Evolutionary conservation across 2,888 invertebrate genomes (phyloP), one percentile per base, ranked within the genome.

Genomic region (Perizoma flavofasciatum): DNA sequence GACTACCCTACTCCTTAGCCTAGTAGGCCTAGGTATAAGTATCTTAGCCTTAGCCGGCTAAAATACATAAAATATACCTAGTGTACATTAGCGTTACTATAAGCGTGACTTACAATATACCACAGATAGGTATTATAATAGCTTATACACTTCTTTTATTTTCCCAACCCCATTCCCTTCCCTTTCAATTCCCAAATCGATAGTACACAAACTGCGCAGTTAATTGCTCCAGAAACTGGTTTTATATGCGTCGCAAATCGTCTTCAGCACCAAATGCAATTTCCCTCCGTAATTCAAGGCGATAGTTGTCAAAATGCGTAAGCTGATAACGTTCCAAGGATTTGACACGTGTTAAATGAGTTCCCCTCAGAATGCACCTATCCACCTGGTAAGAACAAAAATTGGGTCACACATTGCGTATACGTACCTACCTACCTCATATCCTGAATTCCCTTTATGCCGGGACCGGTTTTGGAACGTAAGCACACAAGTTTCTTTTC

Each of bases 351-450:
- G 59, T 64, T 58, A 44, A 6, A 44, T 10, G 37, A 55, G 54
- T 50, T 76, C 83, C 86, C 86, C 84, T 79, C 75, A 67, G 77
- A 83, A 86, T 88, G 88, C 86, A 88, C 80, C 79, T 82, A 84
- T 86, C 62, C 89, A 90, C 89, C 89, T 90, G 89, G 89, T 74
- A 79, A 73, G 69, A 79, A 78, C 75, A 72, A 81, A 37, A 90
- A 89, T 85, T 90, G 88, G 90, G 90, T 90, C 90, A 89, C 89
- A 88, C 87, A 81, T 88, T 62, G 62, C 86, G 79, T 83, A 77
- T 22, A 22, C 22, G 22, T 22, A n/a, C 84, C 78, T 83, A 77
- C 77, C 71, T 78, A 37, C 37, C 4, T 22, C 41, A 41, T 64
- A 77, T 79, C 71, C 77, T 79, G 77, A 73, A 74, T 78, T 70